A percentile compares a stretch with the other conserved stretches of the same genome.
Evolutionary conservation across 37 sponge, comb jelly and placozoan species (phyloP).

Genomic region (Crambe crambe): DNA sequence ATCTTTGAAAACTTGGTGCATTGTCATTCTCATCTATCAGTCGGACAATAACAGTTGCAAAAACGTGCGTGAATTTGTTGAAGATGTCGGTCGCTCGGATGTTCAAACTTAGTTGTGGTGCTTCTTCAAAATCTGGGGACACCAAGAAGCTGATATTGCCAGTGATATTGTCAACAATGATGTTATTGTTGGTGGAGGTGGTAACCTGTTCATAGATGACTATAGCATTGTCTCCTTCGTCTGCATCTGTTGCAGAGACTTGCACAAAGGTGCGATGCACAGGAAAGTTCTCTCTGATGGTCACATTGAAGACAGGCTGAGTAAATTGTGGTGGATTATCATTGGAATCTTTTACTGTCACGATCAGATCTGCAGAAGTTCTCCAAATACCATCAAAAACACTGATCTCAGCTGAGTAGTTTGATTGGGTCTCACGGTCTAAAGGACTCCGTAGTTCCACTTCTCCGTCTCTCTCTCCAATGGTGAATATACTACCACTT

Average conservation of each 20-base stretch:
- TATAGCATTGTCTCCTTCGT: conserved; percentile 32
- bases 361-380: neutral
- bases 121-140: conserved; percentile 46
- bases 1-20: conserved; percentile 33
- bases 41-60: conserved; percentile 35
- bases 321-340: conserved; percentile 64
- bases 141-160: conserved; percentile 50
- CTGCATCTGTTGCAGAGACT: conserved; percentile 59
- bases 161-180: conserved; percentile 44
- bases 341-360: conserved; percentile 65
- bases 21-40: conserved; percentile 72
- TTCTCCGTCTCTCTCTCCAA: conserved; percentile 28
- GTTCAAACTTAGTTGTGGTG: neutral
- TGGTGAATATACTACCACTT: conserved; percentile 36
- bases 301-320: conserved; percentile 1
- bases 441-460: conserved; percentile 2
- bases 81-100: conserved; percentile 57
- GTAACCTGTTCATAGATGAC: conserved; percentile 36
- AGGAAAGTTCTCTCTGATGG: conserved; percentile 58
- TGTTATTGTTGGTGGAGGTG: conserved; percentile 1
- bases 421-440: conserved; percentile 40
- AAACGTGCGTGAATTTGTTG: neutral
- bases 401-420: conserved; percentile 25
- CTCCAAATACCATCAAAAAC: conserved; percentile 49
- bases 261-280: conserved; percentile 10